phyloP scores from a whole-genome alignment of 2,888 invertebrate genomes.

The Cerastoderma edule region DNA sequence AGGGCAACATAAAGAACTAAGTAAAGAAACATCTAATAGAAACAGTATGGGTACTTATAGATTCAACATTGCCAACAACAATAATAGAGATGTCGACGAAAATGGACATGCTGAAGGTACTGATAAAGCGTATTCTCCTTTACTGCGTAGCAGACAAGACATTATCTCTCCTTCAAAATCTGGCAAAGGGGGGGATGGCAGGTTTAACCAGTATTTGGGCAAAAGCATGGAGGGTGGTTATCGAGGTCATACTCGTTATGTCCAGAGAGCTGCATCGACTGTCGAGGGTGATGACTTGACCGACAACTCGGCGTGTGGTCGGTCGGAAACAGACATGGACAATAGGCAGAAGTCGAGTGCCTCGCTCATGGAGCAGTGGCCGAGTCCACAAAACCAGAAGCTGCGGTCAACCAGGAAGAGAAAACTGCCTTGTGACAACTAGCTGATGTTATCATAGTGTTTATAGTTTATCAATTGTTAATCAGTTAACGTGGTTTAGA shows the following conservation, averaged over 20 bases:
- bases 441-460: background rate
- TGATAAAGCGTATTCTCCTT: too few relatives aligned
- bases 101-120: too few relatives aligned
- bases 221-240: background rate
- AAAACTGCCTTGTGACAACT: background rate
- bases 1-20: too few relatives aligned
- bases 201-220: background rate
- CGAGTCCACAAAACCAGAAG: slow-evolving; percentile 5
- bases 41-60: too few relatives aligned
- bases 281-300: background rate
- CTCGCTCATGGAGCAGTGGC: slow-evolving; percentile 14
- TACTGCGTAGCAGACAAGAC: too few relatives aligned
- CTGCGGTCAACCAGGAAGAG: background rate
- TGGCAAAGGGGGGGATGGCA: background rate
- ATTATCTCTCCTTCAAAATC: too few relatives aligned
- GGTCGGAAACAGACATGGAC: background rate
- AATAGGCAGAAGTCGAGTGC: background rate
- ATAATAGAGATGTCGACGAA: too few relatives aligned
- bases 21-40: too few relatives aligned
- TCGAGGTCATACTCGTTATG: background rate
- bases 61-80: too few relatives aligned
- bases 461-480: background rate
- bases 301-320: background rate
- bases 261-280: background rate
- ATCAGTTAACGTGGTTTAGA: background rate